Conservation (phyloP, 2,888 invertebrate species). For the Hirtodrosophila cameraria region DNA sequence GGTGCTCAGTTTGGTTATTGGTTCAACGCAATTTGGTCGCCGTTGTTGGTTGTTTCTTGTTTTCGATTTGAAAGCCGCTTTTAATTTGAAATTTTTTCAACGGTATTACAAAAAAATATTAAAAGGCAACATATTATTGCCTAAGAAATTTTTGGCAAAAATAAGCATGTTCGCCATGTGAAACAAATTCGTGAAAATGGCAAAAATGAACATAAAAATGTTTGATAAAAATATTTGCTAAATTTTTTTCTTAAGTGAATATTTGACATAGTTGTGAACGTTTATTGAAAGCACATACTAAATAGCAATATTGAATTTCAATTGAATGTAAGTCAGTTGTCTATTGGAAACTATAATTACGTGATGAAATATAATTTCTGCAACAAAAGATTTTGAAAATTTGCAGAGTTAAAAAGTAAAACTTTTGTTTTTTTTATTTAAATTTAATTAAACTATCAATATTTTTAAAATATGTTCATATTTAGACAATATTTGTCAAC, state of each 20-base stretch:
- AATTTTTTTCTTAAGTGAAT: slow-evolving; percentile 28
- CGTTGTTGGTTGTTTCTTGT: slow-evolving; percentile 33
- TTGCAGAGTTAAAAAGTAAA: too few relatives aligned
- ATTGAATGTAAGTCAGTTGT: slow-evolving; percentile 38
- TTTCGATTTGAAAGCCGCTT: slow-evolving; percentile 7
- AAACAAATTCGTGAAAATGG: slow-evolving; percentile 26
- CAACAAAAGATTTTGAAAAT: too few relatives aligned
- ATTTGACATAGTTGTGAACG: slow-evolving; percentile 5
- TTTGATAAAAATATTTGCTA: slow-evolving; percentile 34
- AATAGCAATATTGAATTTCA: slow-evolving; percentile 47
- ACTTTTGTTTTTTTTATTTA: too few relatives aligned
- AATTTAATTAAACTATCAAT: too few relatives aligned
- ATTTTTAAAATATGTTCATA: too few relatives aligned
- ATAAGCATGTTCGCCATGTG: slow-evolving; percentile 28
- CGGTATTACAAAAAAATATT: too few relatives aligned
- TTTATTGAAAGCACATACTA: not conserved
- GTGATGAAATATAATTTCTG: too few relatives aligned
- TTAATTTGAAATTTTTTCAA: slow-evolving; percentile 4
- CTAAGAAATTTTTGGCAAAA: not conserved
- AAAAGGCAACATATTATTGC: slow-evolving; percentile 9
- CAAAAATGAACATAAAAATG: slow-evolving; percentile 26
- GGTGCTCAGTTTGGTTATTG: slow-evolving; percentile 71
- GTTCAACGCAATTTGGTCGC: slow-evolving; percentile 51
- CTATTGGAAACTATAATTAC: too few relatives aligned
- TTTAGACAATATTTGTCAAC: too few relatives aligned